Conservation (phyloP, 2,113 vertebrate species). For the Scortum barcoo region DNA sequence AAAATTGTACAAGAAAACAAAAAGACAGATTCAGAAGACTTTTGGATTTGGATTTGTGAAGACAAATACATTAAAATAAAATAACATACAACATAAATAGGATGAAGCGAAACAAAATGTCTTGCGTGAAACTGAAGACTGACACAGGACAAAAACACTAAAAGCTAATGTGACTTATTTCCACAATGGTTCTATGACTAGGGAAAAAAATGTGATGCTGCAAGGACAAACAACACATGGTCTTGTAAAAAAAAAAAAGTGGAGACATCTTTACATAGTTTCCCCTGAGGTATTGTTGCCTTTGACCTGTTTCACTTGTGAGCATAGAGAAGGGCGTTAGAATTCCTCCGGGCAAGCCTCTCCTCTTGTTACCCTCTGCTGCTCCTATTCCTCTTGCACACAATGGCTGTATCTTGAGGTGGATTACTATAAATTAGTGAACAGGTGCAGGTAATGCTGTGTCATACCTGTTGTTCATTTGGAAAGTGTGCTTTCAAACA, state of each 20-base stretch:
- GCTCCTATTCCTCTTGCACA: conserved; percentile 64
- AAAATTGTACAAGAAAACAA: not conserved
- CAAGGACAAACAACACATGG: conserved; percentile 25
- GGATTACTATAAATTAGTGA: conserved; percentile 64
- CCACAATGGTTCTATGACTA: not conserved
- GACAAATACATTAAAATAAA: not conserved
- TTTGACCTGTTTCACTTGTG: conserved; percentile 65
- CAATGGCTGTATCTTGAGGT: conserved; percentile 47
- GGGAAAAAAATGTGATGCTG: not conserved
- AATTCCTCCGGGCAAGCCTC: conserved; percentile 52
- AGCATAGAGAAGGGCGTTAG: conserved; percentile 61
- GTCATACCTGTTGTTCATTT: conserved; percentile 19
- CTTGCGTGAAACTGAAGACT: not conserved
- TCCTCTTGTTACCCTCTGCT: conserved; percentile 59
- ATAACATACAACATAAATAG: not conserved
- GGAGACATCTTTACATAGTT: conserved; percentile 24
- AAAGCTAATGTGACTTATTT: not conserved
- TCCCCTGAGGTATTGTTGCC: conserved; percentile 54
- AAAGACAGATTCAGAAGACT: not conserved
- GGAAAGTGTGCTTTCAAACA: conserved; percentile 16
- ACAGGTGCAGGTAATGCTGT: conserved; percentile 29
- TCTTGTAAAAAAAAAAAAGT: conserved; percentile 1
- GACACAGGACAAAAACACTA: not conserved
- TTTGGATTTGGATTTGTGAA: not conserved
- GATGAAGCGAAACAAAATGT: not conserved